Evolutionary conservation across 2,113 vertebrate genomes (phyloP).

Genomic region (Thinocorus orbignyianus): DNA sequence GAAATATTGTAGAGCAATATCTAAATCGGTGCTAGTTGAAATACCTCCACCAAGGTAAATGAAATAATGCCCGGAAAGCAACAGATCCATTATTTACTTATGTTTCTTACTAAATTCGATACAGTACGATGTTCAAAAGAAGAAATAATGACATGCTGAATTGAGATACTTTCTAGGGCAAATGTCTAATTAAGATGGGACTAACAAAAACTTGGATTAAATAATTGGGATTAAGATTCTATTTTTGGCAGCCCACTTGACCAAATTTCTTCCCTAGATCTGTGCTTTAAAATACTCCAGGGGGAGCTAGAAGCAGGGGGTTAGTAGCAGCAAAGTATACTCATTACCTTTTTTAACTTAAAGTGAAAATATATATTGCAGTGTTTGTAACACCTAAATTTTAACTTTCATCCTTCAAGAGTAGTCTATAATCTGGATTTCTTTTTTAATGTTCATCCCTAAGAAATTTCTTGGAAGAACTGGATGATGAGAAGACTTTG

Average conservation of each 20-base stretch:
- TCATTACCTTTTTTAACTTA: background rate
- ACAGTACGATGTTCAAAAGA: background rate
- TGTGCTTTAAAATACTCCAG: background rate
- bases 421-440: background rate
- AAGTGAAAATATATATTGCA: background rate
- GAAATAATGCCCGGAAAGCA: background rate
- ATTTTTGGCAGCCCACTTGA: background rate
- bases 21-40: background rate
- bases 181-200: background rate
- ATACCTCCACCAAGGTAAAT: background rate
- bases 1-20: background rate
- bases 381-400: background rate
- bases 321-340: background rate
- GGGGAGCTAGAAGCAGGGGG: background rate
- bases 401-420: background rate
- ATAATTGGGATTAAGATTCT: background rate
- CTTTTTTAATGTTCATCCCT: background rate
- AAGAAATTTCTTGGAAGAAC: background rate
- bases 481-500: background rate
- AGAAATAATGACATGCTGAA: background rate
- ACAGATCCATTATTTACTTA: background rate
- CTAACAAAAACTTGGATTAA: background rate
- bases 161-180: background rate
- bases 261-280: background rate
- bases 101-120: background rate